Percentiles rank a stretch among this genome's conserved stretches.
Evolutionary conservation across 2,797 vertebrate species (phyloP).

Genomic region (Chloroceryle inda): DNA sequence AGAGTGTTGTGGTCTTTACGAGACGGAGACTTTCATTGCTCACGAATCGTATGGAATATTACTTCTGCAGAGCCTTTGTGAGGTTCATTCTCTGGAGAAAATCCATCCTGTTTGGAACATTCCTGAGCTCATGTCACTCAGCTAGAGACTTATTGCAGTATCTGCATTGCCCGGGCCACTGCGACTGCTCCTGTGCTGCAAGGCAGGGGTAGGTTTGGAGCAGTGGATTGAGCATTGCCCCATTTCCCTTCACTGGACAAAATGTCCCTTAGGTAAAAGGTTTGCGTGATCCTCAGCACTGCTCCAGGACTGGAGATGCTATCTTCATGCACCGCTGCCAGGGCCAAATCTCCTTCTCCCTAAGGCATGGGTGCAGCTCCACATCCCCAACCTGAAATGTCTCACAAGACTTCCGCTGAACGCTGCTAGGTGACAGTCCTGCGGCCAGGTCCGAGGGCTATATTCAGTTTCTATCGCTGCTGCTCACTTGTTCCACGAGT

Average conservation of each 20-base stretch:
- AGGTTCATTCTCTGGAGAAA: background rate
- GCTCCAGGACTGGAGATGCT: background rate
- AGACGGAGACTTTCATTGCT: background rate
- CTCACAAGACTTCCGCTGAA: background rate
- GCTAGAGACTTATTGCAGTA: fast-evolving
- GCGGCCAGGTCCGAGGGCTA: fast-evolving
- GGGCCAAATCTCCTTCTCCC: background rate
- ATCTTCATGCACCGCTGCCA: background rate
- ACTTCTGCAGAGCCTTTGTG: background rate
- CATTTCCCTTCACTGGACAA: background rate
- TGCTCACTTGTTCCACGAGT: background rate
- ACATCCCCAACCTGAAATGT: background rate
- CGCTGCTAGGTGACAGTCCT: background rate
- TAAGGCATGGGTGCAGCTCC: background rate
- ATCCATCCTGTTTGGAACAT: background rate
- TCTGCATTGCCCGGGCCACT: fast-evolving
- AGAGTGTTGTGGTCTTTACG: background rate
- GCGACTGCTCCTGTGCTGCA: fast-evolving
- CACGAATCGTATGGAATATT: background rate
- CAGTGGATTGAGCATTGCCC: background rate
- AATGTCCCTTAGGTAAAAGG: background rate
- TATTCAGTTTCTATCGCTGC: background rate
- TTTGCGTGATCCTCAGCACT: background rate
- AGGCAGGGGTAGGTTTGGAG: background rate
- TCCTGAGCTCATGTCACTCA: background rate